Conservation (phyloP, 2,888 invertebrate genomes). For the Beris chalybata region DNA sequence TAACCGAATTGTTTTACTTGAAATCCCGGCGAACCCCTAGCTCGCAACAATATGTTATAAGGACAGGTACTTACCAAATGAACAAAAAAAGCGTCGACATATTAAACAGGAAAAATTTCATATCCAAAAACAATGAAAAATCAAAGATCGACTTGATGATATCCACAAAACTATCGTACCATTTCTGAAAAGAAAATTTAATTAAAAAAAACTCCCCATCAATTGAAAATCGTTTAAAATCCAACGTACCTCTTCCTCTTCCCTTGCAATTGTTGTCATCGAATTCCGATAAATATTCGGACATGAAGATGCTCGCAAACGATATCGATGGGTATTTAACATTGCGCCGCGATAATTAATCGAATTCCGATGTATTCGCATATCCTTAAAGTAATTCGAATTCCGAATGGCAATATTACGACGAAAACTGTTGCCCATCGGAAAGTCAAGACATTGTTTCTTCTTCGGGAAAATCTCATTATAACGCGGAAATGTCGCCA, state of each 20-base stretch:
- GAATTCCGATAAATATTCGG: conserved; percentile 89
- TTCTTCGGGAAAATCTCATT: conserved; percentile 14
- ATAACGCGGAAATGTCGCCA: conserved; percentile 45
- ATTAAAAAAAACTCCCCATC: conserved; percentile 10
- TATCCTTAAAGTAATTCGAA: conserved; percentile 71
- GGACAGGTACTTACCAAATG: conserved; percentile 80
- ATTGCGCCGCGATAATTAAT: conserved; percentile 86
- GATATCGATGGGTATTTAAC: conserved; percentile 79
- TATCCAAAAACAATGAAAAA: conserved; percentile 74
- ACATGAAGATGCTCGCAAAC: conserved; percentile 83
- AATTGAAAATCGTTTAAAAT: conserved; percentile 15
- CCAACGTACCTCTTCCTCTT: conserved; percentile 69
- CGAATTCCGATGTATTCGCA: conserved; percentile 73
- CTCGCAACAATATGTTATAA: too few species aligned
- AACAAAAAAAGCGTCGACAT: conserved; percentile 86
- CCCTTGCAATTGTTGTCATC: conserved; percentile 81
- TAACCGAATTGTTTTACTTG: too few species aligned
- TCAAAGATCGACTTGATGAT: conserved; percentile 74
- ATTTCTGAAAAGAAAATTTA: conserved; percentile 62
- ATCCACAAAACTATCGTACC: conserved; percentile 69
- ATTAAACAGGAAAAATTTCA: conserved; percentile 79
- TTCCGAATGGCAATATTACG: conserved; percentile 52
- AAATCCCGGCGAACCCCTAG: too few species aligned
- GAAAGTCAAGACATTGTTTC: conserved; percentile 12
- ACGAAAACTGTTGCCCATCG: conserved; percentile 47